Evolutionary conservation across 2,113 vertebrate genomes (phyloP).

Genomic region (Urocolius indicus): DNA sequence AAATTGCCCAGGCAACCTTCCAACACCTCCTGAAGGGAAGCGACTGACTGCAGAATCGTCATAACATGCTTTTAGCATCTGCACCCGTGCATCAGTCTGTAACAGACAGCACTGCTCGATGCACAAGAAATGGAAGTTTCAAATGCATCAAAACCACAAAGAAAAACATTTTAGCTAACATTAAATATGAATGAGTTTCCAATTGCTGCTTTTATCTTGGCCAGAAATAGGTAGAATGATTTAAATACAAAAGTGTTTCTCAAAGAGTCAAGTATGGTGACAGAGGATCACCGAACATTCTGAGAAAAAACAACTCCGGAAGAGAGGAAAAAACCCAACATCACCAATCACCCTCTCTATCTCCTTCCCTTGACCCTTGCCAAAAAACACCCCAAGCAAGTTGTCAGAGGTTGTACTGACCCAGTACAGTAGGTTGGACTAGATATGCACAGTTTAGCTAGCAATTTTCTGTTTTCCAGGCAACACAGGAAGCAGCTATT

Average conservation of each 20-base stretch:
- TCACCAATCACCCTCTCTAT: not conserved
- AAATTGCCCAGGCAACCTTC: not conserved
- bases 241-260: slow-evolving; percentile 6
- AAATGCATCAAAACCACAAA: slow-evolving; percentile 21
- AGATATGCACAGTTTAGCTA: not conserved
- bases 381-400: not conserved
- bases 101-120: not conserved
- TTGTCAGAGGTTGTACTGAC: not conserved
- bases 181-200: slow-evolving; percentile 53
- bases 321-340: not conserved
- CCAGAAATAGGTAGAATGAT: slow-evolving; percentile 1
- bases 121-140: not conserved
- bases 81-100: not conserved
- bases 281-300: not conserved
- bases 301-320: not conserved
- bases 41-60: not conserved
- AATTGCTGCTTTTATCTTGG: slow-evolving; percentile 12
- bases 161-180: not conserved
- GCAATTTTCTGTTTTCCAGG: not conserved
- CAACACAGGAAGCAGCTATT: not conserved
- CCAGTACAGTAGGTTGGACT: not conserved
- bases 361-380: too few relatives aligned
- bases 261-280: not conserved
- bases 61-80: not conserved
- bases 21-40: not conserved